These are phyloP conservation scores for Noctua janthe DNA, from an alignment of 2,888 invertebrate genomes.

Conservation along the genomic window DNA sequence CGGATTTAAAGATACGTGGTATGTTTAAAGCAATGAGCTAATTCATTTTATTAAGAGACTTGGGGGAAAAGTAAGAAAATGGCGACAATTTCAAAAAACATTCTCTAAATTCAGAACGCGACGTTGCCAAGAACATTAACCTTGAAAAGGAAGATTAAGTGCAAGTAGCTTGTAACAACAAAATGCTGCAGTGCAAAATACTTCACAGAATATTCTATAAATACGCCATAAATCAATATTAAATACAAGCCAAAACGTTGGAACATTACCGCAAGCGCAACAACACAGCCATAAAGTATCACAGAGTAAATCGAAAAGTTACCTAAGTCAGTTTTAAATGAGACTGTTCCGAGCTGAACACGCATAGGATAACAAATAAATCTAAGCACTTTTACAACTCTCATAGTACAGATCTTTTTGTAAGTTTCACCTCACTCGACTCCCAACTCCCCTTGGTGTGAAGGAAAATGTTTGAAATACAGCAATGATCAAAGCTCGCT, in stretches of 20 bases:
- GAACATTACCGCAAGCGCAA: slow-evolving; percentile 64
- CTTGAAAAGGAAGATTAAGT: slow-evolving; percentile 43
- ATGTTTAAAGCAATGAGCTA: slow-evolving; percentile 41
- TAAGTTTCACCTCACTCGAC: slow-evolving; percentile 49
- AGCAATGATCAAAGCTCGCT: slow-evolving; percentile 63
- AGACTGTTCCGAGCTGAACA: slow-evolving; percentile 66
- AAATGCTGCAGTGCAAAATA: slow-evolving; percentile 40
- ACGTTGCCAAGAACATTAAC: slow-evolving; percentile 52
- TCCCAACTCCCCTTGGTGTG: slow-evolving; percentile 45
- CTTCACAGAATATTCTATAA: slow-evolving; percentile 37
- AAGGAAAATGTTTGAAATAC: slow-evolving; percentile 51
- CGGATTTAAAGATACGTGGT: slow-evolving; percentile 40
- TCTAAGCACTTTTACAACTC: slow-evolving; percentile 75
- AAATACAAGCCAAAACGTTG: slow-evolving; percentile 56
- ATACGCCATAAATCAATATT: slow-evolving; percentile 50
- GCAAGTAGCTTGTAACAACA: slow-evolving; percentile 43
- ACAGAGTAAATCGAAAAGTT: slow-evolving; percentile 73
- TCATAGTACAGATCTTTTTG: slow-evolving; percentile 70
- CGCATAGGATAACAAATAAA: slow-evolving; percentile 75
- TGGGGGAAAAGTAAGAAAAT: slow-evolving; percentile 20
- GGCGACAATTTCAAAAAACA: slow-evolving; percentile 19
- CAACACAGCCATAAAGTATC: slow-evolving; percentile 70
- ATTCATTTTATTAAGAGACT: slow-evolving; percentile 48
- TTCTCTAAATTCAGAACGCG: slow-evolving; percentile 11
- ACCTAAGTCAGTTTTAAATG: slow-evolving; percentile 68